Percentiles rank a stretch among this genome's conserved stretches.
phyloP scores from a whole-genome alignment of 2,113 vertebrate genomes.

The Lamprologus ornatipinnis region DNA sequence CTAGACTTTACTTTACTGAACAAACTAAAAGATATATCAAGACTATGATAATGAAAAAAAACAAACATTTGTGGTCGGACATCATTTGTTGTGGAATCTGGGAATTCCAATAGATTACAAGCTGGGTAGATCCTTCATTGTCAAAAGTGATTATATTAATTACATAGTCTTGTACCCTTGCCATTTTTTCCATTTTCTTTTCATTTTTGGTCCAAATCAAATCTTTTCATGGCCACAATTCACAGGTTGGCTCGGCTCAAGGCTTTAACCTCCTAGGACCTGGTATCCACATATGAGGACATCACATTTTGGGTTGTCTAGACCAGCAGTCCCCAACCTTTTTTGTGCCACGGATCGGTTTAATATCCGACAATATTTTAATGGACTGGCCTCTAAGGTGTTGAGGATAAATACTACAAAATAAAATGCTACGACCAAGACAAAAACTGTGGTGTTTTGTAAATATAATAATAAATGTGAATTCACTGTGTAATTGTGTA shows the following conservation, averaged over 20 bases:
- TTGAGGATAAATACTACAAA: neutral
- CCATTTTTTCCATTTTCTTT: neutral
- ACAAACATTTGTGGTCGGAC: accelerated
- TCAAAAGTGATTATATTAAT: neutral
- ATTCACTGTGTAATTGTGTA: neutral
- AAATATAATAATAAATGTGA: neutral
- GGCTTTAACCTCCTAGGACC: neutral
- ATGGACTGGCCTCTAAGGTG: neutral
- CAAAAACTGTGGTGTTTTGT: neutral
- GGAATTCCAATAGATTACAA: neutral
- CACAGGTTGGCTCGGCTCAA: neutral
- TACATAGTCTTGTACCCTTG: neutral
- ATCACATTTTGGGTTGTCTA: neutral
- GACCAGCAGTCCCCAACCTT: neutral
- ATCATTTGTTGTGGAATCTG: neutral
- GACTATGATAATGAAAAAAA: neutral
- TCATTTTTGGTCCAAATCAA: neutral
- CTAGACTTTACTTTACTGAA: neutral
- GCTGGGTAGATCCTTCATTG: neutral
- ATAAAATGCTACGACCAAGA: neutral
- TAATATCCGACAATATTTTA: neutral
- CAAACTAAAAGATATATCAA: neutral
- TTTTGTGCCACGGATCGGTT: neutral
- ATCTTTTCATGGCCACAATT: neutral
- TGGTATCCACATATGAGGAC: neutral